Base-by-base conservation (phyloP, 2,797 vertebrate genomes). In the Philypnodon macrostomus region DNA sequence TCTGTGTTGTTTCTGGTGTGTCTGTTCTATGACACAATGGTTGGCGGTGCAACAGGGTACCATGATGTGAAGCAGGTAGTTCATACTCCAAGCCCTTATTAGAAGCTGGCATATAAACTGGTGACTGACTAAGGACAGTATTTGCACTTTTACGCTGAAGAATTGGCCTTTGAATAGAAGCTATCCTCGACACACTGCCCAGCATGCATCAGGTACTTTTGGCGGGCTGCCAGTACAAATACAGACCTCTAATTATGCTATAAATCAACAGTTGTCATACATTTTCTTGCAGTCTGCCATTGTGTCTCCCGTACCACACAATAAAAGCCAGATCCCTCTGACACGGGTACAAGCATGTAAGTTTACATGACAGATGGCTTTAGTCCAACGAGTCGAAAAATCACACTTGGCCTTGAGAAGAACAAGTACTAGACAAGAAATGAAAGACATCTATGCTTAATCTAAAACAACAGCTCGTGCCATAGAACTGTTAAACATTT, bases 221-320 rank as follows among this genome's bases (percentile, higher is more conserved):
- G 86, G 85, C 80, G 23, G 46, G 11, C 42, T 3, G 73, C 87
- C 87, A 78, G 66, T 59, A 59, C 68, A 86, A 87, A 88, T 74
- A 75, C 67, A 30, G 26, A 36, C 39, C 59, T 56, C 67, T 85
- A 88, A 87, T 87, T 87, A 84, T 81, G 67, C 79, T 79, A 84
- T 89, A 87, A 90, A 87, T 89, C 86, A 88, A 75, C 40, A 63
- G 57, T 75, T 77, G 72, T 75, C 70, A 36, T 70, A 51, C 80
- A 81, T 78, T 83, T 82, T 81, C 60, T 44, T 39, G 56, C 48
- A 53, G 72, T 58, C 64, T 62, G 60, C 70, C 59, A 57, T 65
- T 62, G 67, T 76, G 71, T 74, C 57, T 75, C 51, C 56, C 66
- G 42, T 63, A 62, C 78, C 71, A 82, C 67, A 77, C 69, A 80